Base-by-base conservation (phyloP, 2,888 invertebrate genomes). In the Phalera bucephala region DNA sequence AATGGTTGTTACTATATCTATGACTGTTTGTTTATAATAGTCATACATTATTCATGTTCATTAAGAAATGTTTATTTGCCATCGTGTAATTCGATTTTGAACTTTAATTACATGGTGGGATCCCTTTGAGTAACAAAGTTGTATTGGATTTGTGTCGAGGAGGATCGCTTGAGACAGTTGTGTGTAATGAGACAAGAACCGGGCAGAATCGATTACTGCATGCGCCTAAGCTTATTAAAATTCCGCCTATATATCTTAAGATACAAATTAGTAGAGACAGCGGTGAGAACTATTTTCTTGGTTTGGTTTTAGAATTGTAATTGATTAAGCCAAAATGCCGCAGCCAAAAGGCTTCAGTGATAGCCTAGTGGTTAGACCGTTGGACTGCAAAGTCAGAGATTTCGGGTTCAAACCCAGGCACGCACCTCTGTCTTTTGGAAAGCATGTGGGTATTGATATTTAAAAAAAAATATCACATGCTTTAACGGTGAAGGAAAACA, bases 1-100 rank as follows among this genome's bases (percentile, higher is more conserved):
- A 80, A 78, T 77, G 71, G 71, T 64, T 72, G 60, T 71, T 68
- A 53, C 63, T 65, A 57, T 64, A 66, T 63, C 69, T 66, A 61
- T 63, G 55, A 62, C 62, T 69, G 71, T 70, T 70, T 65, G 64
- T 60, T 65, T 69, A 69, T 72, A 74, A 72, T 74, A 71, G 67
- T 60, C 71, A 74, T 78, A 79, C 72, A 73, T 77, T 72, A 74
- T 69, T 58, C 54, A 17, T 36, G 27, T 50, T 19, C 9, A 6
- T 46, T 25, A 31, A 50, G 45, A 31, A 17, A 0, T 15, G 34
- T 36, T 19, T 3, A 38, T 17, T 20, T 33, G 8, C n/a, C 19
- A 20, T 27, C 0, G 25, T n/a, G 17, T 8, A 28, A 23, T 14
- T 45, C 20, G 14, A 57, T 35, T 53, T 37, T 17, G n/a, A 32